Evolutionary conservation across 1,140 invertebrate genomes (phyloP).

Genomic region (Drosophila hydei): DNA sequence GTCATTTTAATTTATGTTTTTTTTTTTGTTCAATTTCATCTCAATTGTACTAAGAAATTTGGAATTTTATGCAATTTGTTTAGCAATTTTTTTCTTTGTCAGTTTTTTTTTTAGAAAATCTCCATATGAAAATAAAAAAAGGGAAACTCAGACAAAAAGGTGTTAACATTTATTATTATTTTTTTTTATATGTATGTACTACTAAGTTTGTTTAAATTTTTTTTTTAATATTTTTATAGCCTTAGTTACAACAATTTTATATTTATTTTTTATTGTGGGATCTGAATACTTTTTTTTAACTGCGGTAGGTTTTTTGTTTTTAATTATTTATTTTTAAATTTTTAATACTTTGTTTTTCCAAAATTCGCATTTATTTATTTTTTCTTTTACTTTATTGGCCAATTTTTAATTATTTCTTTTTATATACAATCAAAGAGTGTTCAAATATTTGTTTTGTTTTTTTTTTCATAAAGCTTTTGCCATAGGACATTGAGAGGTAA

Average conservation of each 20-base stretch:
- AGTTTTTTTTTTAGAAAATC: constrained; percentile 46
- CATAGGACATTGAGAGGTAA: constrained; percentile 57
- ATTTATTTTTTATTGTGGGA: constrained; percentile 47
- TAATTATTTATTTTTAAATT: constrained; percentile 24
- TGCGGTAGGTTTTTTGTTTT: constrained; percentile 68
- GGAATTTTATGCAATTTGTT: constrained; percentile 39
- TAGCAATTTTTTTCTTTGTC: constrained; percentile 40
- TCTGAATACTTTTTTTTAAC: constrained; percentile 67
- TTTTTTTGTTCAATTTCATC: constrained; percentile 43
- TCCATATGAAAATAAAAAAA: constrained; percentile 71
- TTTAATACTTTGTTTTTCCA: constrained; percentile 64
- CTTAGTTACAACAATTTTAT: constrained; percentile 59
- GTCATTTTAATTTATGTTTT: constrained; percentile 18
- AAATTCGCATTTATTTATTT: constrained; percentile 34
- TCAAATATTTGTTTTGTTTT: constrained; percentile 44
- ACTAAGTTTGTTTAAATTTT: constrained; percentile 46
- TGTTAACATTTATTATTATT: constrained; percentile 63
- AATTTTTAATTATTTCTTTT: constrained; percentile 57
- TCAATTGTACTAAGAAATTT: constrained; percentile 53
- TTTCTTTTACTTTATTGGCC: constrained; percentile 60
- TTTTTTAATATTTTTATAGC: constrained; percentile 30
- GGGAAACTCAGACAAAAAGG: constrained; percentile 59
- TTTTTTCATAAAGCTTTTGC: constrained; percentile 68
- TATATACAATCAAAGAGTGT: constrained; percentile 71
- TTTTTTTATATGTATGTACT: constrained; percentile 44